Conservation (phyloP, 2,888 invertebrate species). For the Hydraecia micacea region DNA sequence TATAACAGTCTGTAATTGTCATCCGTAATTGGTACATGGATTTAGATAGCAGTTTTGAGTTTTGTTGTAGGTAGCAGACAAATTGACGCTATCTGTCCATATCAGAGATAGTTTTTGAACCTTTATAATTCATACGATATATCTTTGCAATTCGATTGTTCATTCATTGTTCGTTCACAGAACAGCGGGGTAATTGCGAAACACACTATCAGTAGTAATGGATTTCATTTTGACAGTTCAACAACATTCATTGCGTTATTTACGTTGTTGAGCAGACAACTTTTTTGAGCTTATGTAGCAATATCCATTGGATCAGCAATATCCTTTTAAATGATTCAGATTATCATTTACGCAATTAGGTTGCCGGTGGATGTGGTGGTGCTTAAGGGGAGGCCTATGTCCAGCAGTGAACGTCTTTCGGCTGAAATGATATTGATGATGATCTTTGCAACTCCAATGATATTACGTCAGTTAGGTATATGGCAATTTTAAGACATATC, state of each 20-base stretch:
- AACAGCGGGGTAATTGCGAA: no score
- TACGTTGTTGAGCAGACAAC: no score
- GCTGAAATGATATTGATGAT: not conserved
- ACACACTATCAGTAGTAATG: no score
- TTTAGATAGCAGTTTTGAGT: not conserved
- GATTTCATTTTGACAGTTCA: no score
- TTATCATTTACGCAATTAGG: no score
- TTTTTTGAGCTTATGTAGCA: no score
- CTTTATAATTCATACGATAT: not conserved
- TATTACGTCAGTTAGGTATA: not conserved
- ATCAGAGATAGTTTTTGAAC: not conserved
- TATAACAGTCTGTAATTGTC: not conserved
- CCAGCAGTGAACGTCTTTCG: not conserved
- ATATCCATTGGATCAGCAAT: no score
- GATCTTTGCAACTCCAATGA: not conserved
- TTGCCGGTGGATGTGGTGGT: not conserved
- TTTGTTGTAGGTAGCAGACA: not conserved
- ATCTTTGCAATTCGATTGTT: no score
- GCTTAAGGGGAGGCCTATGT: not conserved
- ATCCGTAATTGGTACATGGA: no score
- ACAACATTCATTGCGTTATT: no score
- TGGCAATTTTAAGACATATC: constrained; percentile 7
- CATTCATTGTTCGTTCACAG: no score
- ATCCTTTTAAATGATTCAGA: no score
- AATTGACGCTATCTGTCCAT: not conserved